Base-by-base conservation (phyloP, 2,888 invertebrate genomes). In the Andrena fulva region DNA sequence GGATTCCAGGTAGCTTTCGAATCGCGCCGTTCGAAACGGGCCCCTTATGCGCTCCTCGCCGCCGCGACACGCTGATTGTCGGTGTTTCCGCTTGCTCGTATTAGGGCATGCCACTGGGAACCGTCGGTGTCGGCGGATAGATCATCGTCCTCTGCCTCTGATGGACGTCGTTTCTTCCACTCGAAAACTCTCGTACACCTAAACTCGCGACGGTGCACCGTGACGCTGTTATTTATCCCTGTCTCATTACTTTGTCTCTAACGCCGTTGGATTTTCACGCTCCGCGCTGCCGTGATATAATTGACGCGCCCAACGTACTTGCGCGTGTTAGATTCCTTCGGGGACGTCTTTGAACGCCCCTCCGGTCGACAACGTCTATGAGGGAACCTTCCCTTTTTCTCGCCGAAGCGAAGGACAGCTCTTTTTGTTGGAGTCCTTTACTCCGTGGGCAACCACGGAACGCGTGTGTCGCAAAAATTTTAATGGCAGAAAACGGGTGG, bases 401-500 rank as follows among this genome's bases (percentile, higher is more conserved):
- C 24, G 20, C 27, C 24, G 4, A 24, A 1, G 24, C 10, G 24
- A 4, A 27, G 24, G 20, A 10, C 5, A 56, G 20, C 20, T 42
- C 4, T 16, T 50, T 50, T 10, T 0, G 7, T 7, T 50, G 12
- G 7, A 16, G 54, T 27, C 59, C 7, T 16, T 29, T 29, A 10
- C 10, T 31, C 31, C 6, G 20, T 8, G 20, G 67, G 16, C 12
- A 24, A 16, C 59, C 33, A 24, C 62, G 67, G 24, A 29, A 50
- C 48, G 48, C 59, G 52, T 52, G 68, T 33, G 20, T 27, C 42
- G 72, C n/a, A 78, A 73, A 75, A 79, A 79, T 80, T 82, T 85
- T 74, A 84, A 84, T 85, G 85, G 77, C 72, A 31, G 24, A 77
- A 76, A 86, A 75, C 56, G 75, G 73, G 75, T 79, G 72, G 75